These are phyloP conservation scores for Lasioglossum zephyrum DNA, from an alignment of 2,888 invertebrate genomes.

Conservation along the genomic window DNA sequence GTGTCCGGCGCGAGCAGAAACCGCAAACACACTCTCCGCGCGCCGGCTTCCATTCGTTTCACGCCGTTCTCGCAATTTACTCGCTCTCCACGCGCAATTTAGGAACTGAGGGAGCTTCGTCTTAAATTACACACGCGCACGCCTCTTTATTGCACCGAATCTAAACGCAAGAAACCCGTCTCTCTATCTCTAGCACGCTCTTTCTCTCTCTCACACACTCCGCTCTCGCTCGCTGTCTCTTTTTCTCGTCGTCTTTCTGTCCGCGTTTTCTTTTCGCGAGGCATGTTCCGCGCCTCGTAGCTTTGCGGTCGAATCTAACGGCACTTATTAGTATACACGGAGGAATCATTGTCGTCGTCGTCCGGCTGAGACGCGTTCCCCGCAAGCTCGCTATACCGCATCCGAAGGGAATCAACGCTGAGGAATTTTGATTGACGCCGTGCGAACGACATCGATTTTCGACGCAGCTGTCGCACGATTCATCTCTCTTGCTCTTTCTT, in stretches of 20 bases:
- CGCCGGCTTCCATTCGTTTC: slow-evolving; percentile 55
- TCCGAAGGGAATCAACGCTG: slow-evolving; percentile 32
- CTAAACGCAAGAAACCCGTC: slow-evolving; percentile 61
- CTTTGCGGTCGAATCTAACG: slow-evolving; percentile 67
- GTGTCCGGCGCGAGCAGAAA: neutral
- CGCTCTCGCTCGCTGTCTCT: neutral
- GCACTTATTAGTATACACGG: slow-evolving; percentile 63
- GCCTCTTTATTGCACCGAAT: slow-evolving; percentile 78
- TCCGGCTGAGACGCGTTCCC: slow-evolving; percentile 33
- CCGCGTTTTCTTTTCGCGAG: slow-evolving; percentile 11
- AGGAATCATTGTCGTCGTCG: slow-evolving; percentile 46
- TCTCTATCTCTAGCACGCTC: neutral
- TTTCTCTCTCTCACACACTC: neutral
- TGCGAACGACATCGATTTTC: slow-evolving; percentile 47
- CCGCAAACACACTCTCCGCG: slow-evolving; percentile 23
- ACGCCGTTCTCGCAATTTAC: slow-evolving; percentile 54
- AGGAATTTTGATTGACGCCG: slow-evolving; percentile 41
- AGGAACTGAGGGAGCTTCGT: slow-evolving; percentile 73
- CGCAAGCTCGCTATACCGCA: slow-evolving; percentile 32
- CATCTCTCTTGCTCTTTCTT: neutral
- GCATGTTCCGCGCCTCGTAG: slow-evolving; percentile 46
- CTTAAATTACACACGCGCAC: slow-evolving; percentile 65
- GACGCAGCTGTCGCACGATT: slow-evolving; percentile 13
- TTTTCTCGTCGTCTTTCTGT: neutral
- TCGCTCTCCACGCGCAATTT: slow-evolving; percentile 66